Base-by-base conservation (phyloP, 2,888 invertebrate species). In the Calameuta idolon region DNA sequence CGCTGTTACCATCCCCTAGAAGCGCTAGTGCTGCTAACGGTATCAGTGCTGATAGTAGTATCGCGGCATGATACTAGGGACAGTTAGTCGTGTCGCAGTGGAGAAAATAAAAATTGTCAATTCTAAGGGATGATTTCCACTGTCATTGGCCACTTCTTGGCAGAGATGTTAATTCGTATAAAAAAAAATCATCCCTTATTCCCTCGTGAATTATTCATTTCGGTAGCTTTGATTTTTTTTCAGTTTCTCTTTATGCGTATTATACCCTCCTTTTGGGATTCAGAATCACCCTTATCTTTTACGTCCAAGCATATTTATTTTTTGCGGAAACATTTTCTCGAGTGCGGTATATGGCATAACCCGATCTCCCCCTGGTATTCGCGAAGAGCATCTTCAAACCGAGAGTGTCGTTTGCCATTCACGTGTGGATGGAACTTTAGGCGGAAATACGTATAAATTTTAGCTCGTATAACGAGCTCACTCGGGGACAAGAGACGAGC, bases 391-490 rank as follows among this genome's bases (percentile, higher is more conserved):
- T 23, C 23, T 55, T 55, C 55, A 55, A 23, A 5, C 55, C 55
- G 55, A 1, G 55, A 55, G 55, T 55, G 23, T 23, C 23, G 23
- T 55, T 55, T 35, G 15, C 3, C n/a, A 71, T 33, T 30, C 69
- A 12, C 78, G 78, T 80, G 83, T 78, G 83, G 75, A 83, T 81
- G 83, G 77, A 80, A 79, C 80, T 79, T 80, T 55, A 81, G 69
- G 79, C 73, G 68, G 77, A 55, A 80, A 79, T 80, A 82, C 84
- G 79, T 84, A 86, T 84, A 85, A 85, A 85, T 86, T 85, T 81
- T 81, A 83, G 83, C 83, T 83, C 80, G 84, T 82, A 79, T 83
- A 87, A 87, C 86, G 86, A 87, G 85, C 84, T 79, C 79, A 78
- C 76, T 55, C 34, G 69, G 75, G 75, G 68, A 23, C 31, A 34